These are phyloP conservation scores for Mamestra brassicae DNA, from an alignment of 2,888 invertebrate genomes.

Conservation along the genomic window DNA sequence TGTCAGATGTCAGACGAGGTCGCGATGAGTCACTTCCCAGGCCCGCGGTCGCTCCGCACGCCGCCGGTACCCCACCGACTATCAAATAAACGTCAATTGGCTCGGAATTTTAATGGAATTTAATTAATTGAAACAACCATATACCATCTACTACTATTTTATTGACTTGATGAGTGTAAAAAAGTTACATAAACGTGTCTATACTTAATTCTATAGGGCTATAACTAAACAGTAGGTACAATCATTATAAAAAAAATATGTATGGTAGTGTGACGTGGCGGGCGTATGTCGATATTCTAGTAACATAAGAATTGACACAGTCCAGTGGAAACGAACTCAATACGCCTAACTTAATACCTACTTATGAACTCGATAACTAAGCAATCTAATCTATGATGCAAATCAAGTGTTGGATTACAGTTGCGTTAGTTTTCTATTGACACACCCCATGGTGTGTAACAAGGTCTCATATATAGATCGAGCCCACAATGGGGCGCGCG, in stretches of 20 bases:
- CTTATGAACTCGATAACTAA: conserved; percentile 76
- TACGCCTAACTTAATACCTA: conserved; percentile 78
- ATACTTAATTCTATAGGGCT: conserved; percentile 71
- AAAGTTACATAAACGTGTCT: conserved; percentile 86
- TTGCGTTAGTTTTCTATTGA: conserved; percentile 69
- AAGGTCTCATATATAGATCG: conserved; percentile 88
- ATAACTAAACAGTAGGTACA: conserved; percentile 73
- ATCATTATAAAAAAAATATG: conserved; percentile 71
- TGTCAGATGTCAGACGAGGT: conserved; percentile 71
- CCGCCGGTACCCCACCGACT: conserved; percentile 73
- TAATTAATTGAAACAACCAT: conserved; percentile 88
- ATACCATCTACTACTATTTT: conserved; percentile 87
- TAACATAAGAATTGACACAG: conserved; percentile 93
- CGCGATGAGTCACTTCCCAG: conserved; percentile 78
- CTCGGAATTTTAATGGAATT: conserved; percentile 87
- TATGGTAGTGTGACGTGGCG: conserved; percentile 88
- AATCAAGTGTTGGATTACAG: conserved; percentile 82
- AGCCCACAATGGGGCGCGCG: conserved; percentile 83
- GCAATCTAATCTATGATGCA: conserved; percentile 83
- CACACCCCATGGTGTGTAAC: conserved; percentile 85
- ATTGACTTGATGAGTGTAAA: conserved; percentile 84
- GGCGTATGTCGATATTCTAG: conserved; percentile 92
- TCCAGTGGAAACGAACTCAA: conserved; percentile 89
- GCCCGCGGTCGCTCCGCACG: conserved; percentile 64
- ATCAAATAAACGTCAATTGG: conserved; percentile 84